These are phyloP conservation scores for Apamea epomidion DNA, from an alignment of 2,888 invertebrate species.

Conservation along the genomic window DNA sequence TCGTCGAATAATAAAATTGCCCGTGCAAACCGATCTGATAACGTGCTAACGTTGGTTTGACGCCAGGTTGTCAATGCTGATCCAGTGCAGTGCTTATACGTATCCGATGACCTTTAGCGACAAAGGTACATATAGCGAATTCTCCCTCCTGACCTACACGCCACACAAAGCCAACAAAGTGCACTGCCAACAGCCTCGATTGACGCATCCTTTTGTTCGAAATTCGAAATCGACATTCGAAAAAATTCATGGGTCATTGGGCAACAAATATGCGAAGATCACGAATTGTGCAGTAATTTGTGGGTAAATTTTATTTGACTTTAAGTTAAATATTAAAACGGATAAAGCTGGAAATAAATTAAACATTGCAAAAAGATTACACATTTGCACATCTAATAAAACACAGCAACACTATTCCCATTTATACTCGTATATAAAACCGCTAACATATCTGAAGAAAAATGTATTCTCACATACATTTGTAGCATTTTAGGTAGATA, in stretches of 20 bases:
- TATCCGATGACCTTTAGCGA: not conserved
- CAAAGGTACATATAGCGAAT: not conserved
- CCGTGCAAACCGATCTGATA: not conserved
- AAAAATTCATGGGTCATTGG: not conserved
- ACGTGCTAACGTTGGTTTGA: not conserved
- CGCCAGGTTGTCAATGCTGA: too few relatives aligned
- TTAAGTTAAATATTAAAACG: not conserved
- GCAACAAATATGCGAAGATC: not conserved
- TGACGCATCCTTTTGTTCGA: slow-evolving; percentile 22
- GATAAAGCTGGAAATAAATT: not conserved
- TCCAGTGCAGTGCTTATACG: not conserved
- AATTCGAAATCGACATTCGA: not conserved
- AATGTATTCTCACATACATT: slow-evolving; percentile 22
- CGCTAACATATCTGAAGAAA: slow-evolving; percentile 17
- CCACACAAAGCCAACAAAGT: slow-evolving; percentile 14
- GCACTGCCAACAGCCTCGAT: not conserved
- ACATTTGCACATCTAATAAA: not conserved
- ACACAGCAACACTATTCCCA: not conserved
- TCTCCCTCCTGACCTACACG: not conserved
- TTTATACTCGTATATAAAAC: not conserved
- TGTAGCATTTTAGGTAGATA: slow-evolving; percentile 13
- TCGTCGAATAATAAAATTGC: not conserved
- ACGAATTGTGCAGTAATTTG: too few relatives aligned
- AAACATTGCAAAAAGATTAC: not conserved
- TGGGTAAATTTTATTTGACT: not conserved